phyloP scores from a whole-genome alignment of 2,113 vertebrate species.

The Lycocorax pyrrhopterus region DNA sequence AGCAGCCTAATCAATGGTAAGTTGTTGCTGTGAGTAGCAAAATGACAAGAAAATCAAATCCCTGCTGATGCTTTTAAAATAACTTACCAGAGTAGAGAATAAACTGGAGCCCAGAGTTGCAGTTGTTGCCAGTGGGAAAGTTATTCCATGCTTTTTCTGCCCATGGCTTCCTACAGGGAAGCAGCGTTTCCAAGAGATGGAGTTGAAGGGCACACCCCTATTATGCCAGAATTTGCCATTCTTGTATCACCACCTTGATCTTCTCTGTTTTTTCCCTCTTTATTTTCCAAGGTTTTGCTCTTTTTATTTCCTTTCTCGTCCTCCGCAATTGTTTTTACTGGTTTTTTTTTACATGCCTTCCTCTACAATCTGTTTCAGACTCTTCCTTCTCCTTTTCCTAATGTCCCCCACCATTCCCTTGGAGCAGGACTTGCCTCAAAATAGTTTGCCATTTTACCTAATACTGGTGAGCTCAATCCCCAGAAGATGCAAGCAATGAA shows the following conservation, averaged over 20 bases:
- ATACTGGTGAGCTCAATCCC: background rate
- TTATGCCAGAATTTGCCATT: background rate
- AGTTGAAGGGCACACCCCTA: background rate
- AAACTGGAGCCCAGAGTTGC: background rate
- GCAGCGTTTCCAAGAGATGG: background rate
- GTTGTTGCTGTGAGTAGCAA: background rate
- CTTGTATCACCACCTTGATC: background rate
- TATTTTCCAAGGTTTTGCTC: background rate
- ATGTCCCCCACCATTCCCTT: background rate
- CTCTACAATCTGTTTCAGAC: background rate
- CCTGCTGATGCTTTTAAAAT: background rate
- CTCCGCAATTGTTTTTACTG: background rate
- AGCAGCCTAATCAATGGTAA: slow-evolving; percentile 82
- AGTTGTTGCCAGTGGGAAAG: background rate
- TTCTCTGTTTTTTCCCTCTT: background rate
- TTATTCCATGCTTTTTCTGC: background rate
- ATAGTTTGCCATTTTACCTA: background rate
- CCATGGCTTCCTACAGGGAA: background rate
- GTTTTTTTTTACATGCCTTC: background rate
- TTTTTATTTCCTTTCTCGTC: background rate
- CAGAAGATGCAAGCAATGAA: background rate
- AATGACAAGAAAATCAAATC: background rate
- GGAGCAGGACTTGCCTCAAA: background rate
- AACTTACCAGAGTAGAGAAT: background rate
- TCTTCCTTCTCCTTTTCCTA: background rate